Evolutionary conservation across 2,797 vertebrate genomes (phyloP).

Genomic region (Microtus obscurus): DNA sequence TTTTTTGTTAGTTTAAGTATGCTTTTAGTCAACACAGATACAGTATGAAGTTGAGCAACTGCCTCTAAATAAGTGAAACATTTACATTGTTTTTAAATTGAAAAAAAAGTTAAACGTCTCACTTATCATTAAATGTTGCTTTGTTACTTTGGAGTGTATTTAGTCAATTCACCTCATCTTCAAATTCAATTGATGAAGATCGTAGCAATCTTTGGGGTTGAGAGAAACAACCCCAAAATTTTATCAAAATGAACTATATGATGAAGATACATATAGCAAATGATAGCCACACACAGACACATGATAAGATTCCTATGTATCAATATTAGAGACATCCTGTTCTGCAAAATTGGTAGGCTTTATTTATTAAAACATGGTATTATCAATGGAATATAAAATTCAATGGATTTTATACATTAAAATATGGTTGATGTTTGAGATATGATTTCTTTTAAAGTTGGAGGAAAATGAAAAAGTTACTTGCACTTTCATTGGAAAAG

Average conservation of each 20-base stretch:
- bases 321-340: not conserved
- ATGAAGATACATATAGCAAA: not conserved
- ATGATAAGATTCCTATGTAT: not conserved
- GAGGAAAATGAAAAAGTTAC: not conserved
- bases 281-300: not conserved
- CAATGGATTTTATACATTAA: not conserved
- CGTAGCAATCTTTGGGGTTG: too few relatives aligned
- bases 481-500: not conserved
- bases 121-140: not conserved
- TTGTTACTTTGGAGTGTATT: not conserved
- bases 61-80: not conserved
- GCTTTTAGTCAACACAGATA: not conserved
- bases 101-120: not conserved
- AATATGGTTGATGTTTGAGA: not conserved
- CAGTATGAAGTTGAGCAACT: conserved; percentile 2
- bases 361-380: not conserved
- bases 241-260: not conserved
- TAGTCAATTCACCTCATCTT: not conserved
- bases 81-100: not conserved
- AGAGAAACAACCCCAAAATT: not conserved
- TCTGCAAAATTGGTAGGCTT: not conserved
- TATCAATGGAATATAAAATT: conserved; percentile 48
- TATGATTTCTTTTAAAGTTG: not conserved
- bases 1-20: not conserved
- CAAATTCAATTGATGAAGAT: not conserved